Evolutionary conservation across 2,888 invertebrate genomes (phyloP), one percentile per base, ranked within the genome.

Genomic region (Harpagoxenus sublaevis): DNA sequence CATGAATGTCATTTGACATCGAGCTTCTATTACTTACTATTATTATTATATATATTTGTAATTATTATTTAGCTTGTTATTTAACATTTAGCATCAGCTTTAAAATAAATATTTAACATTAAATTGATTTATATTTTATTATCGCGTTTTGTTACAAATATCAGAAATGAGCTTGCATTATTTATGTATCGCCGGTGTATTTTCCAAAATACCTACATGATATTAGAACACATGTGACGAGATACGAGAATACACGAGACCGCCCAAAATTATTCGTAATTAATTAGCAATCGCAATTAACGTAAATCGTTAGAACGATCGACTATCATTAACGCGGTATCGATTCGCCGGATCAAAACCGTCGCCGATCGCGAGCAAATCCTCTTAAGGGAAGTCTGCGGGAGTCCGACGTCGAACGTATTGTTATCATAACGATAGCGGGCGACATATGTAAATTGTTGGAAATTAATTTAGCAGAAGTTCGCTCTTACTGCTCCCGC

Each of bases 401-500:
- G 60, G 70, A 48, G 35, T 45, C 48, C 73, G 57, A 62, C 73
- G 86, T 75, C 55, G 86, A 77, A 66, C 84, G 87, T 87, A 90
- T 91, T 91, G 90, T 91, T 91, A 89, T 89, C 88, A 74, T 85
- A 87, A 88, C 85, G 91, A 89, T 87, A 83, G 85, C 82, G 83
- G 75, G 51, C 89, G 89, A 90, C 90, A 89, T 92, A 92, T 89
- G 89, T 90, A 90, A 92, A 92, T 91, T 87, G 88, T 84, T 75
- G 87, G 87, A 89, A 92, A 92, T 92, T 92, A 92, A 92, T 92
- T 90, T 91, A 88, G 88, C 90, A 87, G 87, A 91, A 92, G 89
- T 92, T 92, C 66, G 82, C 74, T 74, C 74, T 87, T 81, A 82
- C 87, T 62, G 85, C 8, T 28, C 45, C 75, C 84, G 62, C 78